A percentile compares a stretch with the other conserved stretches of the same genome.
These are phyloP conservation scores for Chrosomus eos DNA, from an alignment of 2,797 vertebrate species.

Conservation along the genomic window DNA sequence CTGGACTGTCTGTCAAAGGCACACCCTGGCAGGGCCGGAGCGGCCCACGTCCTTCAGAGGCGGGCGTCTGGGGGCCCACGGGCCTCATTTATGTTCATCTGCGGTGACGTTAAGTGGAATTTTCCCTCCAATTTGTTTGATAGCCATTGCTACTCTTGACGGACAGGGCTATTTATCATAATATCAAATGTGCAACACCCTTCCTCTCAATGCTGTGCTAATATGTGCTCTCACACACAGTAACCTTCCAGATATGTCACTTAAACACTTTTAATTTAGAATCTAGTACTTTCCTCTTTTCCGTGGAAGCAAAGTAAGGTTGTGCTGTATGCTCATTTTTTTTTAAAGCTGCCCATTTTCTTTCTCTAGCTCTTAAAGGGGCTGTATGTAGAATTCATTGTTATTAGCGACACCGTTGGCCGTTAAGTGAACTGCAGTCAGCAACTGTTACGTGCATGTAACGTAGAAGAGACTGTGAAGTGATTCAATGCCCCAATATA, in stretches of 20 bases:
- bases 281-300: neutral
- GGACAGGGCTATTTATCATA: constrained; percentile 79
- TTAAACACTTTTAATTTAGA: neutral
- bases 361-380: neutral
- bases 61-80: constrained; percentile 52
- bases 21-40: constrained; percentile 10
- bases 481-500: neutral
- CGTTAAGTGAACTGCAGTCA: neutral
- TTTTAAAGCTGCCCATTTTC: neutral
- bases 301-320: neutral
- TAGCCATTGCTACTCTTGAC: constrained; percentile 71
- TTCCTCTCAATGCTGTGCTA: constrained; percentile 15
- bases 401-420: neutral
- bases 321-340: neutral
- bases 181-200: constrained; percentile 62
- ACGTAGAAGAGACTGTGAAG: neutral
- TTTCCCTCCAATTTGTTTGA: constrained; percentile 72
- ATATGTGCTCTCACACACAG: constrained; percentile 31
- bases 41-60: constrained; percentile 47
- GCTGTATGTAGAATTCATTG: neutral
- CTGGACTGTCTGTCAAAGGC: constrained; percentile 44
- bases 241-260: neutral
- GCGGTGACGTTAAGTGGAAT: constrained; percentile 70
- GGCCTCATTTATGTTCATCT: constrained; percentile 82
- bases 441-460: neutral